Evolutionary conservation across 2,888 invertebrate species (phyloP).

Genomic region (Dendrolimus pini): DNA sequence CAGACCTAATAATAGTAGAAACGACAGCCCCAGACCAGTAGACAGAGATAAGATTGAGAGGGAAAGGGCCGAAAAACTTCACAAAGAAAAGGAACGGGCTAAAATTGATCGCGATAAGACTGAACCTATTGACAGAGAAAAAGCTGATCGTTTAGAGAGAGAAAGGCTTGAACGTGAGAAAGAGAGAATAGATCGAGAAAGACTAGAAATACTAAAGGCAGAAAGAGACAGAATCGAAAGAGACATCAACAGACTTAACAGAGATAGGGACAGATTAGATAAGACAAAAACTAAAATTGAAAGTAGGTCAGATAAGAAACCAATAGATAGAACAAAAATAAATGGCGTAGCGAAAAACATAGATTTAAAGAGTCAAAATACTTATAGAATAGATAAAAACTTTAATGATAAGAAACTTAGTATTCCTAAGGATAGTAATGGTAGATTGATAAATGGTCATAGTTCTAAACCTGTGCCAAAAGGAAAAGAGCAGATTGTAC

Average conservation of each 20-base stretch:
- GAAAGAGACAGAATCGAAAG: constrained; percentile 62
- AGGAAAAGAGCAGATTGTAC: constrained; percentile 30
- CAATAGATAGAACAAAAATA: constrained; percentile 41
- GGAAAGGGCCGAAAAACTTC: constrained; percentile 32
- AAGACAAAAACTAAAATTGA: constrained; percentile 55
- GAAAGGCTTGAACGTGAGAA: constrained; percentile 41
- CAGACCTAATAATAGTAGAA: constrained; percentile 33
- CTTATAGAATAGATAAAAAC: constrained; percentile 70
- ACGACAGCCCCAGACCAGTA: constrained; percentile 28
- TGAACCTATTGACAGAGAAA: constrained; percentile 9
- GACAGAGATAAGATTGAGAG: constrained; percentile 32
- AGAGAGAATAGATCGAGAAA: constrained; percentile 46
- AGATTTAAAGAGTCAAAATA: constrained; percentile 65
- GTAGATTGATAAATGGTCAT: constrained; percentile 44
- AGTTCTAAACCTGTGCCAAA: constrained; percentile 48
- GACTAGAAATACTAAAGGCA: constrained; percentile 54
- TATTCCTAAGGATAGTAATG: constrained; percentile 35
- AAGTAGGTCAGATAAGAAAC: constrained; percentile 34
- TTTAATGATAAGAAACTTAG: constrained; percentile 44
- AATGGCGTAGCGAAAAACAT: constrained; percentile 50
- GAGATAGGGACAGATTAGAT: constrained; percentile 54
- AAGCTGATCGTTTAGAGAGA: constrained; percentile 23
- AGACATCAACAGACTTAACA: constrained; percentile 56
- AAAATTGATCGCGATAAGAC: constrained; percentile 26
- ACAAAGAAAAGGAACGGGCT: constrained; percentile 25